Base-by-base conservation (phyloP, 2,113 vertebrate species). In the Zeus faber region DNA sequence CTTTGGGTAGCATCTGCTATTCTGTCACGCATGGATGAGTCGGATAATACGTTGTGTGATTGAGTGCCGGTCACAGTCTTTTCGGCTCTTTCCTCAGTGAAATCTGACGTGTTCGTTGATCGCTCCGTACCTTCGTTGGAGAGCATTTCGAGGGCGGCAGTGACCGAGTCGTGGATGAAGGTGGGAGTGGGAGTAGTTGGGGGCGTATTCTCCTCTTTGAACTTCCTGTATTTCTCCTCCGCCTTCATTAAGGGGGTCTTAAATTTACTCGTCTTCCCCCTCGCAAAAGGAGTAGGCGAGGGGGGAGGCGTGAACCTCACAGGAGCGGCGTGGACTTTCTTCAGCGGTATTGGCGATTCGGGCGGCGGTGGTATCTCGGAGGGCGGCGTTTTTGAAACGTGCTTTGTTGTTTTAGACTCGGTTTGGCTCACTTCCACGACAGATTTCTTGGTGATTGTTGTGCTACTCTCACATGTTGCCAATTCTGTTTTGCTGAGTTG, bases 181-280 rank as follows among this genome's bases (percentile, higher is more conserved):
- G 65, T 76, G n/a, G 84, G 74, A 22, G 79, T 40, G 41, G 80
- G 80, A 69, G 65, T 81, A 33, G 67, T 66, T 24, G 84, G 79
- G 5, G 82, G 82, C 11, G 74, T 89, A 65, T 74, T 84, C 46
- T 89, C 89, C 23, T 92, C 89, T 59, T 13, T 91, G 53, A 90
- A 77, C 49, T 89, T 88, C 29, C 89, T 83, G 48, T 85, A 94
- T 62, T 91, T 95, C 80, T 92, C 91, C 80, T 95, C 93, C 26
- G 93, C 90, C 66, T 95, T 90, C 85, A 96, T 96, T 83, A 97
- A 84, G 29, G 92, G 88, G 7, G 93, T 96, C 81, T 88, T 92
- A 74, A 95, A 96, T 89, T 90, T 94, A 71, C 86, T 90, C 37
- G 69, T 55, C 31, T 91, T 92, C n/a, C 84, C 85, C 74, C 77